A percentile compares a stretch with the other conserved stretches of the same genome.
Conservation (phyloP, 2,113 vertebrate genomes). For the Ahaetulla prasina region DNA sequence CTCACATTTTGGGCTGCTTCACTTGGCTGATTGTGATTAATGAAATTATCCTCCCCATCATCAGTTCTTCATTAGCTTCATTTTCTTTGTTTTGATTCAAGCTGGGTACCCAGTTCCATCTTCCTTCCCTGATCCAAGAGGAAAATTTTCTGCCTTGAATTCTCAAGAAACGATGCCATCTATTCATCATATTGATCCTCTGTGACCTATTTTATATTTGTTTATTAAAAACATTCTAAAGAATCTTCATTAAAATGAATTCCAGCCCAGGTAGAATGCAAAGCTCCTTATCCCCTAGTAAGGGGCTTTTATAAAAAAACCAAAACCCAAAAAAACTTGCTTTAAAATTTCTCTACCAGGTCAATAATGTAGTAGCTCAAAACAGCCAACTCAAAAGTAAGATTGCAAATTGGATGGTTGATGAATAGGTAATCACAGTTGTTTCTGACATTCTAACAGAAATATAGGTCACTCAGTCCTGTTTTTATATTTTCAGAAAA, state of each 20-base stretch:
- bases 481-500: background rate
- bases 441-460: background rate
- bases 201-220: background rate
- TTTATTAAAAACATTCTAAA: background rate
- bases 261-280: background rate
- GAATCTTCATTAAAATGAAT: background rate
- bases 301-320: background rate
- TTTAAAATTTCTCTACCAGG: background rate
- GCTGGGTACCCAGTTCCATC: background rate
- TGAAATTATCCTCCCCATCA: background rate
- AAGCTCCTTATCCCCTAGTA: background rate
- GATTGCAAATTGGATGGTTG: background rate
- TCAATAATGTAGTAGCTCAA: background rate
- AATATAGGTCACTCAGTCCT: background rate
- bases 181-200: background rate
- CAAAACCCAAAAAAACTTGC: background rate
- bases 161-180: background rate
- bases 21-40: background rate
- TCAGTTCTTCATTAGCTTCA: constrained; percentile 1
- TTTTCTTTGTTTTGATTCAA: background rate
- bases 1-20: background rate
- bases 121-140: background rate
- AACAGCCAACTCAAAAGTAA: background rate
- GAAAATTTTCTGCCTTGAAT: background rate
- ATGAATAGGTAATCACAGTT: background rate